Evolutionary conservation across 2,113 vertebrate species (phyloP).

Genomic region (Petrocephalus microphthalmus): DNA sequence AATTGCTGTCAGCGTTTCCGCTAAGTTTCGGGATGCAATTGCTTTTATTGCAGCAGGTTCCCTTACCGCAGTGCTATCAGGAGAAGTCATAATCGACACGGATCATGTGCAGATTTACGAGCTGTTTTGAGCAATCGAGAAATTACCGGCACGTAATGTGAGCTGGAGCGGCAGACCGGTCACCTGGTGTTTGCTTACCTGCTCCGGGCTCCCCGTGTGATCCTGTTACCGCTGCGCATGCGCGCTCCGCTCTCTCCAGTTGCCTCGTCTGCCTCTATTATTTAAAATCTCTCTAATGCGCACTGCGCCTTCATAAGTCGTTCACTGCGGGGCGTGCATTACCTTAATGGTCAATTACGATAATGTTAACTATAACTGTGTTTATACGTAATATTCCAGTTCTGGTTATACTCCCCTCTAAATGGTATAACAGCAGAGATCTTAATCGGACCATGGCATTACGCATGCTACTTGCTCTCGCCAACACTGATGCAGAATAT

Average conservation of each 20-base stretch:
- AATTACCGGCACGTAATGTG: not conserved
- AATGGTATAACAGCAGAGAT: not conserved
- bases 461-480: not conserved
- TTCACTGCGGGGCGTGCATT: not conserved
- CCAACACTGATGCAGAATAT: not conserved
- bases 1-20: not conserved
- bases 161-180: not conserved
- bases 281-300: not conserved
- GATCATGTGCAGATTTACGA: not conserved
- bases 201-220: not conserved
- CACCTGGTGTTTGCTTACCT: slow-evolving; percentile 14
- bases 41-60: not conserved
- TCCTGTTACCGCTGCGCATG: not conserved
- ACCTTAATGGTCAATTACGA: not conserved
- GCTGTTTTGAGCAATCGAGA: not conserved
- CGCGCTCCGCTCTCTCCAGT: not conserved
- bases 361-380: not conserved
- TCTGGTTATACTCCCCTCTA: not conserved
- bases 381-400: not conserved
- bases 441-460: not conserved
- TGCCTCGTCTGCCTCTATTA: not conserved
- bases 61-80: not conserved
- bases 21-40: not conserved
- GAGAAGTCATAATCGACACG: not conserved
- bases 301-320: not conserved